Evolutionary conservation across 2,113 vertebrate genomes (phyloP).

Genomic region (Lamprotornis superbus): DNA sequence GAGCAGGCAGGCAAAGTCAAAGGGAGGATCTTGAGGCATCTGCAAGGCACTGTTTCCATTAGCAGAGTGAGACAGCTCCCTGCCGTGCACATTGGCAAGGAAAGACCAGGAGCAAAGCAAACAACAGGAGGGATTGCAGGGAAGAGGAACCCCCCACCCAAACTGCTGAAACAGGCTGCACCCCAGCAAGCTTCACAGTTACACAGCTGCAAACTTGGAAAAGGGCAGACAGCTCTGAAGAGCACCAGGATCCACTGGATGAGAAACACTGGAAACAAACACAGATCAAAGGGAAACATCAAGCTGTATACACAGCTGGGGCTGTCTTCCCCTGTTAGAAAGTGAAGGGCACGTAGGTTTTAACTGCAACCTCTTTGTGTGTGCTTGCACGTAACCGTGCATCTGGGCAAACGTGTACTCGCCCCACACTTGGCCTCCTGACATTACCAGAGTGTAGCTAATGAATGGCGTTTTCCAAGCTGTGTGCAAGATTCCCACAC

Average conservation of each 20-base stretch:
- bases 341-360: neutral
- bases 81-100: neutral
- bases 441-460: neutral
- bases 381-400: neutral
- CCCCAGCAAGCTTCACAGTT: neutral
- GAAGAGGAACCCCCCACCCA: neutral
- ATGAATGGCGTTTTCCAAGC: neutral
- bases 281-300: constrained; percentile 41
- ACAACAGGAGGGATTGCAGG: neutral
- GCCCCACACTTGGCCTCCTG: neutral
- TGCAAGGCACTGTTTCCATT: neutral
- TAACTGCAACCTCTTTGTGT: constrained; percentile 27
- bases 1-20: neutral
- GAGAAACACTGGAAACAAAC: constrained; percentile 42
- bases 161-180: neutral
- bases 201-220: constrained; percentile 1
- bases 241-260: neutral
- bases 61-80: neutral
- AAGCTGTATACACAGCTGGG: constrained; percentile 56
- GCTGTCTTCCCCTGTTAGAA: neutral
- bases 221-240: neutral
- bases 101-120: neutral
- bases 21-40: neutral
- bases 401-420: neutral
- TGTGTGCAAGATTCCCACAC: neutral